These are phyloP conservation scores for Epistrophe eligans DNA, from an alignment of 2,888 invertebrate species.

Conservation along the genomic window DNA sequence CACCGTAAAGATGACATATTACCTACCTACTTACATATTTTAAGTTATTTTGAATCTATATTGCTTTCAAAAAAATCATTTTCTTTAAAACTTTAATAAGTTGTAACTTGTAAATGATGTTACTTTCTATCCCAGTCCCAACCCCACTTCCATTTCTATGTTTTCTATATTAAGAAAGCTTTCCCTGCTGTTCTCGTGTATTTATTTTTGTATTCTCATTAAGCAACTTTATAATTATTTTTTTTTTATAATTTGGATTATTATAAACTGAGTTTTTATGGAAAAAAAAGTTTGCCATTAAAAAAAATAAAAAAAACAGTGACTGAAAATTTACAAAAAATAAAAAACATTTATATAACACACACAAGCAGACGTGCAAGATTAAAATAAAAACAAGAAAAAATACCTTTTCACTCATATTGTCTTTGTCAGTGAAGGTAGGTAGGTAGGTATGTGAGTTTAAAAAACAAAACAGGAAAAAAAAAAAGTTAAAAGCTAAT, in stretches of 20 bases:
- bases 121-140: too few species aligned
- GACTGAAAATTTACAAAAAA: background rate
- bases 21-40: too few species aligned
- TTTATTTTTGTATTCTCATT: background rate
- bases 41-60: too few species aligned
- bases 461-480: background rate
- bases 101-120: too few species aligned
- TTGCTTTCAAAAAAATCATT: too few species aligned
- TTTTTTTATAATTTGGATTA: background rate
- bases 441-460: background rate
- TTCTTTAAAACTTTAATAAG: too few species aligned
- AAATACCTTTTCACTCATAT: background rate
- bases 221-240: background rate
- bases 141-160: too few species aligned
- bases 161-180: too few species aligned
- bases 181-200: too few species aligned
- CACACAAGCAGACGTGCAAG: background rate
- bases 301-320: conserved; percentile 11
- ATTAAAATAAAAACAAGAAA: conserved; percentile 16
- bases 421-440: background rate
- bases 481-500: conserved; percentile 12
- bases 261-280: background rate
- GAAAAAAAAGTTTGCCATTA: background rate
- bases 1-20: too few species aligned
- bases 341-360: background rate